Conservation (phyloP, 2,113 vertebrate genomes). For the Haemorhous mexicanus region DNA sequence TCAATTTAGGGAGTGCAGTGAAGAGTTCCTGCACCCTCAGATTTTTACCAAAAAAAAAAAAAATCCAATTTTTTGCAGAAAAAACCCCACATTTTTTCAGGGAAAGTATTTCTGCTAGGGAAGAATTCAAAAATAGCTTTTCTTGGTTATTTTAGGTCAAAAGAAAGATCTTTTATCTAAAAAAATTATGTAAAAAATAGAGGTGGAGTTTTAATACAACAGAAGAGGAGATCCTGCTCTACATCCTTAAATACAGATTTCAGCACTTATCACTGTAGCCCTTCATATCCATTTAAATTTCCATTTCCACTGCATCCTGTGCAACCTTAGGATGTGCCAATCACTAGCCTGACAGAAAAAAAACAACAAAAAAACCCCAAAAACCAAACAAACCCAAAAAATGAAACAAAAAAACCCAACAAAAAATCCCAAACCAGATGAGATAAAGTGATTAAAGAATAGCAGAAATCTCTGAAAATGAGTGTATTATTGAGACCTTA, state of each 20-base stretch:
- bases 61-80: neutral
- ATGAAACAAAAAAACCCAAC: too few relatives aligned
- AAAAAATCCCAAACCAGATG: fast-evolving
- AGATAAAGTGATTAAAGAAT: neutral
- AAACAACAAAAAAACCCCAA: too few relatives aligned
- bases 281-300: neutral
- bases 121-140: neutral
- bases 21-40: neutral
- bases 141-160: neutral
- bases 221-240: neutral
- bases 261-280: neutral
- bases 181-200: neutral
- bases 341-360: neutral
- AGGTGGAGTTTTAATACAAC: neutral
- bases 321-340: neutral
- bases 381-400: too few relatives aligned
- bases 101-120: neutral
- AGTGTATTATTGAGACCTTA: neutral
- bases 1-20: neutral
- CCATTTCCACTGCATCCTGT: neutral
- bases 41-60: neutral
- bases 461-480: neutral
- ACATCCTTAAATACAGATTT: neutral
- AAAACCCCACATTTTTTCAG: neutral
- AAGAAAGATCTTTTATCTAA: neutral